Evolutionary conservation across 2,797 vertebrate genomes (phyloP).

Genomic region (Myiothlypis coronata): DNA sequence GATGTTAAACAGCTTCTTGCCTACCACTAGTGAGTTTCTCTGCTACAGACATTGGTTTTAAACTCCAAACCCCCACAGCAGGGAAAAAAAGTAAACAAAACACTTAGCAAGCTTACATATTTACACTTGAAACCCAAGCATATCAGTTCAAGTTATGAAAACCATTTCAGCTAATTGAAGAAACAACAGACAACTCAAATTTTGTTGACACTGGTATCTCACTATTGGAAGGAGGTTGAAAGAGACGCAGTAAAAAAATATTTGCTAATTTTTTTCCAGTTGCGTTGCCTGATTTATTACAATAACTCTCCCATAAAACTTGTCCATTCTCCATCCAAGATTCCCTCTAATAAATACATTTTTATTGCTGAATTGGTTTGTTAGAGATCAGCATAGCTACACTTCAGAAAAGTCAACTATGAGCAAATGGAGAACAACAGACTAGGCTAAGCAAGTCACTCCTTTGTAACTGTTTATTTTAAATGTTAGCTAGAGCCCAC

Average conservation of each 20-base stretch:
- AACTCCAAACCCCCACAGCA: neutral
- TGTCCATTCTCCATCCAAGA: neutral
- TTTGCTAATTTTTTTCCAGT: neutral
- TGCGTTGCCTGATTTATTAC: neutral
- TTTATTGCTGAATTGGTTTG: neutral
- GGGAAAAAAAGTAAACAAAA: neutral
- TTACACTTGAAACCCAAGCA: neutral
- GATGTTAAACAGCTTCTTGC: neutral
- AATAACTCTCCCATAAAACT: neutral
- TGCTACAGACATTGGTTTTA: neutral
- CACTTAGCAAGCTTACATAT: neutral
- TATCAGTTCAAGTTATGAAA: neutral
- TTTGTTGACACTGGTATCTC: neutral
- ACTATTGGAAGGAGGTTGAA: fast-evolving
- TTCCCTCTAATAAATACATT: neutral
- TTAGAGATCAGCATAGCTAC: neutral
- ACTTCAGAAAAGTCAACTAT: neutral
- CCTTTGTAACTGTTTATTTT: slow-evolving; percentile 57
- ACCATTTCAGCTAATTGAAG: neutral
- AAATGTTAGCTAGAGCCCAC: slow-evolving; percentile 43
- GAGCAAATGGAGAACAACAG: slow-evolving; percentile 28
- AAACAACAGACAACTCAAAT: neutral
- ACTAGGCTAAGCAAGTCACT: slow-evolving; percentile 10
- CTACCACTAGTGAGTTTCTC: neutral
- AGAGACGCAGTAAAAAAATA: neutral